A percentile compares a stretch with the other conserved stretches of the same genome.
phyloP scores from a whole-genome alignment of 2,888 invertebrate species.

The Synergus laeviventris region DNA sequence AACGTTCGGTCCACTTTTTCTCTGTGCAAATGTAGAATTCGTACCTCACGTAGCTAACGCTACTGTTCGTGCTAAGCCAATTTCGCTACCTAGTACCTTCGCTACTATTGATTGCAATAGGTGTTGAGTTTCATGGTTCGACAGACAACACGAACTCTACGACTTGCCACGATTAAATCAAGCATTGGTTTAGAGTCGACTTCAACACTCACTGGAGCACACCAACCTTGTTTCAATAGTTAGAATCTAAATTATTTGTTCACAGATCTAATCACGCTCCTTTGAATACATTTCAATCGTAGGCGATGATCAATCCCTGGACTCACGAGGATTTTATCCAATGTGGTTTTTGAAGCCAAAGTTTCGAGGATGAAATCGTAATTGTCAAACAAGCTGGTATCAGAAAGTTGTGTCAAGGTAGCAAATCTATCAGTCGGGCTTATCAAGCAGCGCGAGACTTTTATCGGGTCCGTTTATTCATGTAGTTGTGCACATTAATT shows the following conservation, averaged over 20 bases:
- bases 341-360: background rate
- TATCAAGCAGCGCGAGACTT: slow-evolving; percentile 51
- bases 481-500: slow-evolving; percentile 57
- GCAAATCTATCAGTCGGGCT: slow-evolving; percentile 54
- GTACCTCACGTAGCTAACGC: background rate
- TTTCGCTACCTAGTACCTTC: background rate
- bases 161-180: slow-evolving; percentile 23
- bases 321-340: background rate
- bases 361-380: slow-evolving; percentile 27
- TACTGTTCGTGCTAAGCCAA: slow-evolving; percentile 9
- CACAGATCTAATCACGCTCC: slow-evolving; percentile 4
- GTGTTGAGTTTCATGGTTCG: slow-evolving; percentile 32
- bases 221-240: slow-evolving; percentile 21
- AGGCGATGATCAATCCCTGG: background rate
- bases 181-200: slow-evolving; percentile 17
- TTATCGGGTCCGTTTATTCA: slow-evolving; percentile 59
- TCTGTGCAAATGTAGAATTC: background rate
- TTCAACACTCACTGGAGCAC: background rate
- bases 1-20: background rate
- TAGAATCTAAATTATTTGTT: slow-evolving; percentile 26
- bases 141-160: slow-evolving; percentile 15
- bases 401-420: slow-evolving; percentile 40
- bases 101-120: slow-evolving; percentile 32
- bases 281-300: slow-evolving; percentile 10
- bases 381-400: slow-evolving; percentile 20